Evolutionary conservation across 2,797 vertebrate species (phyloP), one percentile per base, ranked within the genome.

Genomic region (Sandelia bainsii): DNA sequence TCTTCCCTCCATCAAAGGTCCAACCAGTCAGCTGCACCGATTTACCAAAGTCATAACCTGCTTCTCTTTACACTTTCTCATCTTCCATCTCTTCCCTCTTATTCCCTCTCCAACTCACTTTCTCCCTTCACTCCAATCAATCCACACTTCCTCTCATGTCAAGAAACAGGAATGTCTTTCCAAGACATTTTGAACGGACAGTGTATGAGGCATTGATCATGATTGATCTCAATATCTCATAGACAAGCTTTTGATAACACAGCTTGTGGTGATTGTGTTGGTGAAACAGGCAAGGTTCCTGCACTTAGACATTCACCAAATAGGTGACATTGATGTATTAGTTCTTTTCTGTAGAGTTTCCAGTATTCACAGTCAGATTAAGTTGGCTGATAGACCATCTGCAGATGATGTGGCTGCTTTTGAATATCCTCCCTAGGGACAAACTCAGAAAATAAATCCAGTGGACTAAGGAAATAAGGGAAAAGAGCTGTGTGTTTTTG

Each of bases 21-120:
- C 11, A 45, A 63, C 44, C 45, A 64, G 8, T 68, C 56, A 76
- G 29, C 59, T 70, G 64, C 32, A 32, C n/a, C 32, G 22, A 50
- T 78, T 72, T 63, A 64, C 50, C 20, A 67, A 65, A 63, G 46
- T 61, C 51, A 49, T 25, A 61, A 72, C 62, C 66, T 46, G 69
- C n/a, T 49, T 12, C 51, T 73, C 63, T 63, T 73, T 72, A 57
- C 54, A 71, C 58, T 75, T 77, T 80, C 57, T 62, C 72, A 62
- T 68, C 68, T 72, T 77, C 48, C 63, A 22, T 75, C 50, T 83
- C 66, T 52, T 49, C 8, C 25, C n/a, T 54, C 51, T 77, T 77
- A 44, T 59, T 80, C 74, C 62, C 62, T 61, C 20, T 44, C 20
- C 0, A 49, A 54, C 40, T 56, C 48, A 46, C 19, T 63, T 63